These are phyloP conservation scores for Coregonus sp. DNA, from an alignment of 2,797 vertebrate species.

Conservation along the genomic window DNA sequence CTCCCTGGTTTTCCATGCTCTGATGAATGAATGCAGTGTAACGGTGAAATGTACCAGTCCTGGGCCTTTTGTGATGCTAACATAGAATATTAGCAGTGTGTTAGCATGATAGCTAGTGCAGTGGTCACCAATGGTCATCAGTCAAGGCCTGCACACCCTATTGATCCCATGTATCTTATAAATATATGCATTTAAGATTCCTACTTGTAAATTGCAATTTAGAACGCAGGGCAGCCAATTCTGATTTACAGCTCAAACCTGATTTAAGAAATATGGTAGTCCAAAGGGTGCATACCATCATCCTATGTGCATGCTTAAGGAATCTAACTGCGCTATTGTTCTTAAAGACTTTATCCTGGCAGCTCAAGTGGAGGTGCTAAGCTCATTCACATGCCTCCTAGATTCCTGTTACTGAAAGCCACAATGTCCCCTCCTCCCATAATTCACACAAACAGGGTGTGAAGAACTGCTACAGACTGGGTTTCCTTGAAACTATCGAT, in stretches of 20 bases:
- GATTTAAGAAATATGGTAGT: not conserved
- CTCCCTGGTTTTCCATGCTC: not conserved
- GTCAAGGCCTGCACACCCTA: too few relatives aligned
- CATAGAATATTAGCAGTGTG: not conserved
- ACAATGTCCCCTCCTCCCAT: not conserved
- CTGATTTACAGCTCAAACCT: not conserved
- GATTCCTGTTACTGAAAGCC: slow-evolving; percentile 56
- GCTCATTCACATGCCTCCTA: slow-evolving; percentile 71
- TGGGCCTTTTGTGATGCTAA: slow-evolving; percentile 6
- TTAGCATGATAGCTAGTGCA: not conserved
- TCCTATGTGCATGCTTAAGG: slow-evolving; percentile 48
- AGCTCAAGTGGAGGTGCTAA: slow-evolving; percentile 70
- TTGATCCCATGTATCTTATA: not conserved
- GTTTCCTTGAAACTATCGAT: not conserved
- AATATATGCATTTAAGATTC: not conserved
- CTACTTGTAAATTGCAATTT: not conserved
- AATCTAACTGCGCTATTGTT: slow-evolving; percentile 41
- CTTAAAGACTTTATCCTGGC: slow-evolving; percentile 57
- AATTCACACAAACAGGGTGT: not conserved
- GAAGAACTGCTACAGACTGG: not conserved
- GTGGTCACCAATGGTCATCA: not conserved
- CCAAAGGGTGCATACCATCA: not conserved
- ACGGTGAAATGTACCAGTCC: not conserved
- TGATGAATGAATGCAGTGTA: too few relatives aligned
- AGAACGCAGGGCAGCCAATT: not conserved